Base-by-base conservation (phyloP, 1,140 invertebrate species). In the Euura saliciscinereae region DNA sequence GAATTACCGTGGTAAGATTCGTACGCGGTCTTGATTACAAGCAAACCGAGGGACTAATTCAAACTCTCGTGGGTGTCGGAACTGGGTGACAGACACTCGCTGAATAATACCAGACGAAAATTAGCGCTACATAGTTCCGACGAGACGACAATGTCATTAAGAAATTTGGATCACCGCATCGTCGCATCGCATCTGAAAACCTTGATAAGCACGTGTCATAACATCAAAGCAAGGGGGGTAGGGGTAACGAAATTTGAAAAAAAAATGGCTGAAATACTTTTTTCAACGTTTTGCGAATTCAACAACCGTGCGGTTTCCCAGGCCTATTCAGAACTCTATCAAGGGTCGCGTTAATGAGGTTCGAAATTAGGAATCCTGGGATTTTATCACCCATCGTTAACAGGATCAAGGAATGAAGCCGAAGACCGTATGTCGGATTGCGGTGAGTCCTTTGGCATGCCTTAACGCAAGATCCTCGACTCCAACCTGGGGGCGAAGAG, bases 1-100 rank as follows among this genome's bases (percentile, higher is more conserved):
- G 13, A 59, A 6, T 59, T 59, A 59, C 51, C 8, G 6, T 28
- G 8, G 8, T 59, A 59, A 6, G 51, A 59, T 59, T 59, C 51
- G 51, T 59, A 11, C 51, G 51, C 51, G 51, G 51, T 59, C 51
- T 59, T 59, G 51, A 59, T 59, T 59, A 59, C 51, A 59, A 59
- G 51, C 51, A 59, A 59, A 59, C 51, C 51, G 10, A 28, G 51
- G 51, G 13, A 59, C 5, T 59, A 59, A 59, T 59, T n/a, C 6
- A 59, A 59, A 59, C 51, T 11, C 51, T 11, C 51, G 51, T 6
- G 51, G 51, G 51, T n/a, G 51, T 59, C 13, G 51, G 28, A 28
- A 8, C 51, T 6, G 51, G 51, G 51, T 59, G 51, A 59, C 51
- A 59, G 51, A 59, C 51, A 59, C 3, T 59, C 51, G 28, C 28